These are phyloP conservation scores for Protodeltote pygarga DNA, from an alignment of 2,888 invertebrate genomes.

Conservation along the genomic window DNA sequence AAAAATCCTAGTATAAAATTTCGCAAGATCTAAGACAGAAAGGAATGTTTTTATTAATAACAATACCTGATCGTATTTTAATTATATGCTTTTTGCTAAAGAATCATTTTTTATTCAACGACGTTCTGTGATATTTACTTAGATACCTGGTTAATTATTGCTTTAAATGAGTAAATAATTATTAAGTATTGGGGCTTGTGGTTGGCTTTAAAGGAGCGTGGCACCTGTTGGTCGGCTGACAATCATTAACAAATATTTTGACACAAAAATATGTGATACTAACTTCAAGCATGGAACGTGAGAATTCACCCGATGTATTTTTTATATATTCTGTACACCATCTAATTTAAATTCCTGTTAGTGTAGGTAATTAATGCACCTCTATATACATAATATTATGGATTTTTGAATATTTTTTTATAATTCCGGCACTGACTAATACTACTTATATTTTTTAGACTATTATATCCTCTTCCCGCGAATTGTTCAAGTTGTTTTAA, in stretches of 20 bases:
- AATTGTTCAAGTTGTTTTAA: too few relatives aligned
- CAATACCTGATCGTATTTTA: constrained; percentile 70
- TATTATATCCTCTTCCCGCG: too few relatives aligned
- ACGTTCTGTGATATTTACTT: constrained; percentile 62
- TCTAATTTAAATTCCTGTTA: too few relatives aligned
- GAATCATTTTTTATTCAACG: constrained; percentile 36
- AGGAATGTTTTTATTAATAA: too few relatives aligned
- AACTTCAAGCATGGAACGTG: constrained; percentile 14
- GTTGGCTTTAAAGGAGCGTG: constrained; percentile 38
- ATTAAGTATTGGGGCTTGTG: constrained; percentile 61
- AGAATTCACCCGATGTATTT: constrained; percentile 2
- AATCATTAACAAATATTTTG: constrained; percentile 67
- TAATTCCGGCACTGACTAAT: too few relatives aligned
- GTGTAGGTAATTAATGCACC: too few relatives aligned
- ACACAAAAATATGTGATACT: constrained; percentile 52
- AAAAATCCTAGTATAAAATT: neutral
- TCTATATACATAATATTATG: too few relatives aligned
- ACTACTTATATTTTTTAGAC: too few relatives aligned
- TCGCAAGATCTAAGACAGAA: too few relatives aligned
- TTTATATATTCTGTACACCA: too few relatives aligned
- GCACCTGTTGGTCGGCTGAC: constrained; percentile 64
- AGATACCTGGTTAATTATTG: constrained; percentile 61
- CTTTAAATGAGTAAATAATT: constrained; percentile 62
- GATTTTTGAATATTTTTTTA: too few relatives aligned
- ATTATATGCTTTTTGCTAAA: constrained; percentile 63